Conservation (phyloP, 2,113 vertebrate species). For the Corythoichthys haematopterus region DNA sequence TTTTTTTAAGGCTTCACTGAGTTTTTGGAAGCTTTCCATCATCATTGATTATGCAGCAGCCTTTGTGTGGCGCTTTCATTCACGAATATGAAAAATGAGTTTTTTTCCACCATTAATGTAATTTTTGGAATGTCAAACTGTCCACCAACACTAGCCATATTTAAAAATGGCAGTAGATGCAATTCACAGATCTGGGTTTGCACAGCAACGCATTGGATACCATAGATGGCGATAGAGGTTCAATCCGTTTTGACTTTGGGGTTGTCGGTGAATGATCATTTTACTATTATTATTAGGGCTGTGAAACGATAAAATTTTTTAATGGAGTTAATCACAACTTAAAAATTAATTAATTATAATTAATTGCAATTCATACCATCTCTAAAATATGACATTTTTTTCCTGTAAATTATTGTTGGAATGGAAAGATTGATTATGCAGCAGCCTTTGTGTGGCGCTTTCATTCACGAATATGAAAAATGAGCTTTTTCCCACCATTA, state of each 20-base stretch:
- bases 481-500: conserved; percentile 25
- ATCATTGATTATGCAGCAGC: conserved; percentile 35
- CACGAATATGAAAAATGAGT: conserved; percentile 25
- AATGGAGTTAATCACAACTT: too few relatives aligned
- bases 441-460: conserved; percentile 17
- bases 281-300: too few relatives aligned
- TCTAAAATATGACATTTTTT: too few relatives aligned
- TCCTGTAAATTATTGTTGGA: too few relatives aligned
- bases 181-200: neutral
- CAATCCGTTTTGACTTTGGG: too few relatives aligned
- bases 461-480: conserved; percentile 19
- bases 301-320: too few relatives aligned
- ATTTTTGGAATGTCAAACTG: conserved; percentile 45
- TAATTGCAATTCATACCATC: too few relatives aligned
- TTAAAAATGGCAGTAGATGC: conserved; percentile 44
- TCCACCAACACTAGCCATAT: conserved; percentile 49
- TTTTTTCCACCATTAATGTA: conserved; percentile 32
- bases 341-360: too few relatives aligned
- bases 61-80: conserved; percentile 20
- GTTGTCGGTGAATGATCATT: too few relatives aligned
- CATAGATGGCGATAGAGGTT: too few relatives aligned
- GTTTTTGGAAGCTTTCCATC: conserved; percentile 51
- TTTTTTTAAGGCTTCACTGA: conserved; percentile 43
- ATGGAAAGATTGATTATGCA: conserved; percentile 23
- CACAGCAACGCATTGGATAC: too few relatives aligned